Conservation (phyloP, 2,113 vertebrate genomes). For the Cervus canadensis region DNA sequence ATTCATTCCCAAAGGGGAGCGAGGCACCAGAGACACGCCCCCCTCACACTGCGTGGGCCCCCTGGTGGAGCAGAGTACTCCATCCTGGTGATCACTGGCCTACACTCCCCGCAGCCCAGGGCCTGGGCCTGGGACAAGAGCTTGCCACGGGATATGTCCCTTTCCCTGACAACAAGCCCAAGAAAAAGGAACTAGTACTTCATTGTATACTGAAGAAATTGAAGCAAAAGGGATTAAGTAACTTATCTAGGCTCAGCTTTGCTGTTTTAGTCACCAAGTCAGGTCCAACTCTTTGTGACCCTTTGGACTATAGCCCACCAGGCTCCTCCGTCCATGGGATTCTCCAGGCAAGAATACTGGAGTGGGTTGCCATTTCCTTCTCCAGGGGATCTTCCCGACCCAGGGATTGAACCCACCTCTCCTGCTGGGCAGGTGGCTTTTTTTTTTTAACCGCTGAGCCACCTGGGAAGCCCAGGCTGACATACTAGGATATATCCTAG, state of each 20-base stretch:
- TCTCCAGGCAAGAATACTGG: not conserved
- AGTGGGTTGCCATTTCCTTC: not conserved
- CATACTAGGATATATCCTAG: not conserved
- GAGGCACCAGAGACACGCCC: not conserved
- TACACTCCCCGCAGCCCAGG: no score
- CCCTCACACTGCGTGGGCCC: fast-evolving
- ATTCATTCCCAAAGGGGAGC: not conserved
- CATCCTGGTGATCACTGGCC: no score
- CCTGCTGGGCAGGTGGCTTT: not conserved
- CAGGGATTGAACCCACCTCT: not conserved
- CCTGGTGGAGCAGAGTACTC: fast-evolving
- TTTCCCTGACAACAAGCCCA: not conserved
- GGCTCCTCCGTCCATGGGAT: not conserved
- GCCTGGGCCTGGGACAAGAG: not conserved
- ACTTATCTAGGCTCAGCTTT: fast-evolving
- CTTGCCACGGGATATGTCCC: not conserved
- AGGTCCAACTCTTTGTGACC: not conserved
- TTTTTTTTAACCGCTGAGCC: not conserved
- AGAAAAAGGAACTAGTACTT: not conserved
- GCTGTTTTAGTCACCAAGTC: not conserved
- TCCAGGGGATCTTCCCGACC: not conserved
- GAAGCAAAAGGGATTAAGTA: not conserved
- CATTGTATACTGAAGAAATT: not conserved
- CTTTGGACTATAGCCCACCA: not conserved
- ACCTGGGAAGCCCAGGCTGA: not conserved